These are phyloP conservation scores for Archocentrus centrarchus DNA, from an alignment of 2,113 vertebrate genomes.

Conservation along the genomic window DNA sequence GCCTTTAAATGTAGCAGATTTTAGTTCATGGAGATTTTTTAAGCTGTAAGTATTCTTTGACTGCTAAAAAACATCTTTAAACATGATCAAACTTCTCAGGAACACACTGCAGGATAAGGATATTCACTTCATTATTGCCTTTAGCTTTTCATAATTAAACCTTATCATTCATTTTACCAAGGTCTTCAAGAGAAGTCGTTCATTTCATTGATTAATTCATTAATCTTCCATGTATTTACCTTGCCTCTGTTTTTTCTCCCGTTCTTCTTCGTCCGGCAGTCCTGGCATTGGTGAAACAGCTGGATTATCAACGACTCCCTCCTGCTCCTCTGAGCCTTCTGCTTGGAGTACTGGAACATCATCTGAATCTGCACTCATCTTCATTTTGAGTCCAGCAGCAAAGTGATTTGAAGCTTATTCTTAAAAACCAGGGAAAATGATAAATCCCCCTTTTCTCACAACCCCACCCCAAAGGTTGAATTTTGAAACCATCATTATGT, in stretches of 20 bases:
- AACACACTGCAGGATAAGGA: not conserved
- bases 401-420: no score
- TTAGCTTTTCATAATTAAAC: not conserved
- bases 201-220: not conserved
- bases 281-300: not conserved
- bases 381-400: no score
- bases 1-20: not conserved
- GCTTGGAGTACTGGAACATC: not conserved
- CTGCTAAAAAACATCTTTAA: not conserved
- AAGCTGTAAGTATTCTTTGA: not conserved
- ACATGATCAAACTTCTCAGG: not conserved
- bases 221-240: not conserved
- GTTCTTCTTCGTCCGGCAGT: not conserved
- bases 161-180: not conserved
- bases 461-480: no score
- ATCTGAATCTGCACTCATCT: not conserved
- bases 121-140: not conserved
- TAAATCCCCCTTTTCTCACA: no score
- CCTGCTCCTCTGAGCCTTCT: not conserved
- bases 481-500: no score
- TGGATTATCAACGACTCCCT: not conserved
- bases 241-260: not conserved
- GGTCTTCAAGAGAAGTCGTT: not conserved
- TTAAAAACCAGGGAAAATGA: no score
- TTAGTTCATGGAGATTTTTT: no score